Evolutionary conservation across 2,113 vertebrate genomes (phyloP), one percentile per base, ranked within the genome.

Genomic region (Vulpes ferrilata): DNA sequence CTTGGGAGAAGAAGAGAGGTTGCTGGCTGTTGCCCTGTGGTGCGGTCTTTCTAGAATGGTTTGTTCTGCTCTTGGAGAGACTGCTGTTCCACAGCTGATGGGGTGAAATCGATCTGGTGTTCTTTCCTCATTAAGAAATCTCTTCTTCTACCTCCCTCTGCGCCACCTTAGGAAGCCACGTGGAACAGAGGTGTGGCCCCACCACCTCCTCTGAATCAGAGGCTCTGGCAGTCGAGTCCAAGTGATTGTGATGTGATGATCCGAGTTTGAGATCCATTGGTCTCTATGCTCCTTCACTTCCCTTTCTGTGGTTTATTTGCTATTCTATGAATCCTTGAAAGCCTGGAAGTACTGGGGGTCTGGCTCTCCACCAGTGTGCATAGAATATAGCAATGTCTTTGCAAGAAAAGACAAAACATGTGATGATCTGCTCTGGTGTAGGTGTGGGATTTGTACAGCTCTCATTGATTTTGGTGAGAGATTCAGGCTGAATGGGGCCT

Each of bases 261-360:
- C 74, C 35, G 10, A 16, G 15, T 65, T 59, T 57, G 32, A 94
- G 62, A 65, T 3, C 1, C 57, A 16, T 4, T 25, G 30, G 3
- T 83, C 38, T 55, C n/a, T 1, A 79, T 16, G 38, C 1, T 7
- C 35, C 27, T 79, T 59, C 23, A 15, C 32, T 32, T 16, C 4
- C 9, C 55, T 71, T 55, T 27, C 17, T 32, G 35, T 6, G n/a
- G 32, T 12, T 53, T 32, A 11, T 89, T 23, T 71, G 30, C 35
- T 79, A 1, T 67, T 88, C 55, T 32, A 27, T 48, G 76, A 60
- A 20, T 65, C 11, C 35, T 23, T n/a, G 57, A 60, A 73, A 48
- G 12, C 15, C 30, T 73, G 12, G 0, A 30, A 19, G 0, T 53
- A 0, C 11, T 53, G 10, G 15, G 4, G 19, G 12, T n/a, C 5